These are phyloP conservation scores for Erpornis zantholeuca DNA, from an alignment of 2,113 vertebrate species.

Conservation along the genomic window DNA sequence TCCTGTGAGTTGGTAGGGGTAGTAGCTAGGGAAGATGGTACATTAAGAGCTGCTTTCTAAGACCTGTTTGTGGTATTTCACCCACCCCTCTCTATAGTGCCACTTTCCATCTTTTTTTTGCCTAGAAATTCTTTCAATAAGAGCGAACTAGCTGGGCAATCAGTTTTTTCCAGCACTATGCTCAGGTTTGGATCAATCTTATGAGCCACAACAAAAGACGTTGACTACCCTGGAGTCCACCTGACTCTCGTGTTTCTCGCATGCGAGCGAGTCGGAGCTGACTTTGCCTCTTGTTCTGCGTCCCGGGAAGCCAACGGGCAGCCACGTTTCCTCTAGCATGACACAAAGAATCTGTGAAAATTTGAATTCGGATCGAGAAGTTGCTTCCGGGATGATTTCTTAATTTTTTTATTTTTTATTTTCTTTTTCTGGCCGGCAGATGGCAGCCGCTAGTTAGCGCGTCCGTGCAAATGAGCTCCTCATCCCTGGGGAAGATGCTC, in stretches of 20 bases:
- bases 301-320: background rate
- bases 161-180: background rate
- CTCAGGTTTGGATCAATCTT: background rate
- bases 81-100: background rate
- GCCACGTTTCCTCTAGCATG: accelerated
- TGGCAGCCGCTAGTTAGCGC: background rate
- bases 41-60: background rate
- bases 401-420: background rate
- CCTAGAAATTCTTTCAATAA: background rate
- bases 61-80: background rate
- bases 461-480: accelerated
- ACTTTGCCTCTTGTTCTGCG: background rate
- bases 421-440: background rate
- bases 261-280: accelerated
- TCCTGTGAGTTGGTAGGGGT: too few species aligned
- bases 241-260: accelerated
- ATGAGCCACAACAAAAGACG: background rate
- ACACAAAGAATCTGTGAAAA: background rate
- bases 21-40: too few species aligned
- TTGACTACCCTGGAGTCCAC: accelerated
- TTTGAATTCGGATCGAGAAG: accelerated
- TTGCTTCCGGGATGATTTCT: background rate
- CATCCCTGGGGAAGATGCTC: background rate
- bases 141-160: background rate
- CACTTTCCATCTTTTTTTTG: background rate